Evolutionary conservation across 1,140 invertebrate genomes (phyloP).

Genomic region (Panagrolaimus sp.): DNA sequence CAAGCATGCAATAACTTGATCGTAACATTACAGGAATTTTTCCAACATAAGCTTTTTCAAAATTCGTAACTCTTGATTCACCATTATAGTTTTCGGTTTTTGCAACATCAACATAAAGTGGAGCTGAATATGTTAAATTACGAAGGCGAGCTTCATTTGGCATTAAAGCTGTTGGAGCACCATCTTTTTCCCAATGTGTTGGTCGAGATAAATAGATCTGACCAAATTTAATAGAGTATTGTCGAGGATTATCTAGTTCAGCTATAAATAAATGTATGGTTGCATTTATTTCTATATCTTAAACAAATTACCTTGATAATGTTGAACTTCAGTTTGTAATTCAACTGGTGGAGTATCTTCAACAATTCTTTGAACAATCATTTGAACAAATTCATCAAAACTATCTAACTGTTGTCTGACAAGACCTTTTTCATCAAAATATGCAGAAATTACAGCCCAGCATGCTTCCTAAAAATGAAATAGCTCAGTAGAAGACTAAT

Average conservation of each 20-base stretch:
- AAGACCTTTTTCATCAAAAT: conserved; percentile 97
- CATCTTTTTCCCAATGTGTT: conserved; percentile 99
- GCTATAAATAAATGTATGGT: conserved; percentile 24
- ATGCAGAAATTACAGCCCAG: conserved; percentile 98
- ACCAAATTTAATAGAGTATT: conserved; percentile 89
- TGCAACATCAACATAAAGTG: conserved; percentile 93
- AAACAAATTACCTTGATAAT: conserved; percentile 68
- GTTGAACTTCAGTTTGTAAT: conserved; percentile 91
- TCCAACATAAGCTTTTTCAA: conserved; percentile 96
- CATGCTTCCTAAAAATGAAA: conserved; percentile 93
- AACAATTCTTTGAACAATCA: conserved; percentile 96
- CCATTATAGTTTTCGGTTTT: conserved; percentile 86
- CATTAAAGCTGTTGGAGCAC: conserved; percentile 96
- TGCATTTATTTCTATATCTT: too few relatives aligned
- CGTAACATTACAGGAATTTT: conserved; percentile 97
- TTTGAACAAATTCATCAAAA: conserved; percentile 99
- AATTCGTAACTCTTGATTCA: conserved; percentile 81
- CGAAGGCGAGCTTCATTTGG: conserved; percentile 72
- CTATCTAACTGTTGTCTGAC: conserved; percentile 97
- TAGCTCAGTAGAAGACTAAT: conserved; percentile 74
- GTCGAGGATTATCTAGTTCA: conserved; percentile 64
- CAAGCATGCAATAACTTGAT: conserved; percentile 89
- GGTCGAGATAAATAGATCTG: conserved; percentile 98
- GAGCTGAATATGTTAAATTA: conserved; percentile 74
- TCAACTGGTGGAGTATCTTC: conserved; percentile 96